Conservation (phyloP, 2,797 vertebrate genomes). For the Columba guinea region DNA sequence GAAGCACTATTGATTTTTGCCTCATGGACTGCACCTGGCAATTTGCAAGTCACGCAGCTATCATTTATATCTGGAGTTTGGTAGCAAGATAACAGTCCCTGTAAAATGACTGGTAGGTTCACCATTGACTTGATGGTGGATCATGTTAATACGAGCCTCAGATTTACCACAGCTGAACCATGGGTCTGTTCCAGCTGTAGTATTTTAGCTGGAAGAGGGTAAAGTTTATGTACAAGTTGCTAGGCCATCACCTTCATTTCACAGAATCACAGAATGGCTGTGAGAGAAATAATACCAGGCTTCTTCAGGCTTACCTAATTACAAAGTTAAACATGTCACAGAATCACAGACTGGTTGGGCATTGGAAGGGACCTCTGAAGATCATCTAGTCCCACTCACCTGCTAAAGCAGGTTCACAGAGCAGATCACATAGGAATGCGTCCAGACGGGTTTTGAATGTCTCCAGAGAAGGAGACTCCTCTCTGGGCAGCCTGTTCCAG, state of each 20-base stretch:
- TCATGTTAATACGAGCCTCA: background rate
- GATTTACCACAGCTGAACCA: background rate
- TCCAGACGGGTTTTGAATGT: no score
- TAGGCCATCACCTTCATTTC: background rate
- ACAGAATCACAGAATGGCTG: no score
- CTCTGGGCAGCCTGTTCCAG: no score
- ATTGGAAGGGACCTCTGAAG: no score
- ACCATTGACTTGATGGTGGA: background rate
- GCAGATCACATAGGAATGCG: no score
- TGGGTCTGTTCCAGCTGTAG: background rate
- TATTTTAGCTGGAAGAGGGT: background rate
- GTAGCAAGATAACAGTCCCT: background rate
- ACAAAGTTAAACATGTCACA: no score
- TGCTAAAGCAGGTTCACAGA: no score
- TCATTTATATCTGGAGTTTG: constrained; percentile 6
- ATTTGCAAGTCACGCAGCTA: constrained; percentile 12
- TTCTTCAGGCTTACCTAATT: no score
- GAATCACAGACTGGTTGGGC: no score
- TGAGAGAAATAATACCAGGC: no score
- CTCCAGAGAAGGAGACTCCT: no score
- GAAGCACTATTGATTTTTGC: constrained; percentile 13
- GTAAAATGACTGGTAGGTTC: background rate
- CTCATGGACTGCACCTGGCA: background rate
- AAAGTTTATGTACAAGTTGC: background rate
- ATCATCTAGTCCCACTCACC: no score